Evolutionary conservation across 2,113 vertebrate species (phyloP), one percentile per base, ranked within the genome.

Genomic region (Python bivittatus): DNA sequence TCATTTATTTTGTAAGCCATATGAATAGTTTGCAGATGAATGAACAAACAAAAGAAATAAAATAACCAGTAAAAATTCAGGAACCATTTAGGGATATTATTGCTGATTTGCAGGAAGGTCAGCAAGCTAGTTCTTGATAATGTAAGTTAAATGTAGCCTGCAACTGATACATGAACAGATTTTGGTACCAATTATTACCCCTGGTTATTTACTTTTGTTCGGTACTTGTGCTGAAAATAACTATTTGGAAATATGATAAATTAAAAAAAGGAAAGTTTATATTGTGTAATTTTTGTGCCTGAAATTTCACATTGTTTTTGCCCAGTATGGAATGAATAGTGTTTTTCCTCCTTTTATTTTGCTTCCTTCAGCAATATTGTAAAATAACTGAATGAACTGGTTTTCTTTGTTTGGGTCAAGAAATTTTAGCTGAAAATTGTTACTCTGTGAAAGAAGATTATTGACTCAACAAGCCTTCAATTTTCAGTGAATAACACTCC

Each of bases 351-450:
- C 92, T 92, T 90, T 61, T 54, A 44, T 95, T 96, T 96, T 94
- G 90, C 96, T 94, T 95, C 95, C 94, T 95, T 93, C 92, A 96
- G 93, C 96, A 96, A 86, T 96, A 95, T 97, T 97, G 97, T 98
- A 97, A 97, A 97, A 96, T 97, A 97, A 97, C 97, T 97, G 97
- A 98, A 98, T 97, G 96, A 97, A 97, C 97, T 97, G 98, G 97
- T 98, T 98, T 98, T 97, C 93, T 97, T 98, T 98, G 98, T 98
- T 98, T 98, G 98, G 98, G 98, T 98, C 98, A 98, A 98, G 97
- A 98, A 98, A 97, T 98, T 98, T 98, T 98, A 98, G 97, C 97
- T 98, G 98, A 97, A 98, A 98, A 98, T 98, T 98, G 97, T 98
- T 98, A 98, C 97, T 97, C 96, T 97, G 95, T 97, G 97, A 96